These are phyloP conservation scores for Eulithis testata DNA, from an alignment of 2,888 invertebrate species.

Conservation along the genomic window DNA sequence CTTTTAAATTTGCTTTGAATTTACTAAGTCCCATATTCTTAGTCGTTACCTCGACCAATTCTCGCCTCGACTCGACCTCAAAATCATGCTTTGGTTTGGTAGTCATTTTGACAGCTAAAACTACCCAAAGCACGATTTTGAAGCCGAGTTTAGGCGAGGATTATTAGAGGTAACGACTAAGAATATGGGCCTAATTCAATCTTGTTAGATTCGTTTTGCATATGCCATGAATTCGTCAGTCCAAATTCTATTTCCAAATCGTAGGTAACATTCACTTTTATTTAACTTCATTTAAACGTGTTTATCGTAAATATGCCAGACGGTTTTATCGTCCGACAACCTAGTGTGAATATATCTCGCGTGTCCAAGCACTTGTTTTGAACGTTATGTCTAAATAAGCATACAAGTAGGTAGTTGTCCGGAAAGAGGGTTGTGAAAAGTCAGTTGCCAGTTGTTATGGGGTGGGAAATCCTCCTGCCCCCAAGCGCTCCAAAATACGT, in stretches of 20 bases:
- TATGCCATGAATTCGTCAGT: neutral
- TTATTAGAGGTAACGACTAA: too few relatives aligned
- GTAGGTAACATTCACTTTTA: neutral
- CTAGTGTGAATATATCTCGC: constrained; percentile 29
- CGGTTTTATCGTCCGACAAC: constrained; percentile 10
- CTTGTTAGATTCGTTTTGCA: neutral
- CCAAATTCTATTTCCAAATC: constrained; percentile 12
- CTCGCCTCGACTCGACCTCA: too few relatives aligned
- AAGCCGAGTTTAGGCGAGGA: too few relatives aligned
- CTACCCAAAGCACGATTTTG: too few relatives aligned
- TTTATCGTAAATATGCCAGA: constrained; percentile 8
- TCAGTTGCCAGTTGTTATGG: neutral
- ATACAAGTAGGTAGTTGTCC: neutral
- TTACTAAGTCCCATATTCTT: too few relatives aligned
- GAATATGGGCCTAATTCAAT: neutral
- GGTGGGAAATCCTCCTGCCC: constrained; percentile 1
- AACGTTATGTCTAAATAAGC: constrained; percentile 16
- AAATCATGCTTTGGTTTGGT: too few relatives aligned
- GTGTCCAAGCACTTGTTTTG: constrained; percentile 32
- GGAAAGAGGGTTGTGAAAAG: neutral
- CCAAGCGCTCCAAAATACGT: neutral
- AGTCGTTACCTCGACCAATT: too few relatives aligned
- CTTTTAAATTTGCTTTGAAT: neutral
- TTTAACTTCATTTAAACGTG: neutral
- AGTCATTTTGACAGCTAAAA: too few relatives aligned